phyloP scores from a whole-genome alignment of 1,140 invertebrate genomes.

The Plutomurus gul region DNA sequence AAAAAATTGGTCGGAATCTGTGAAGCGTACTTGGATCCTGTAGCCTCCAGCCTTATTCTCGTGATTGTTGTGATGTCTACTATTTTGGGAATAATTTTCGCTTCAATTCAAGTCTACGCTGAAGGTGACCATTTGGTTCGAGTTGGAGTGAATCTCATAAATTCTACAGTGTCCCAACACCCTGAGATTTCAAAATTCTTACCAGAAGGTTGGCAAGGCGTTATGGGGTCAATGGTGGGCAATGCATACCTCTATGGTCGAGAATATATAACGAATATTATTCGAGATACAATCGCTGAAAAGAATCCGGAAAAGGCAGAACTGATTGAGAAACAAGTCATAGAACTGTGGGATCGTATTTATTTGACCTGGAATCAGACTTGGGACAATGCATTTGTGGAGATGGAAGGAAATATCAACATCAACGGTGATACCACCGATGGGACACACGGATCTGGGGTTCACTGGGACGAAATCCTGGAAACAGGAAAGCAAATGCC shows the following conservation, averaged over 20 bases:
- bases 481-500: conserved; percentile 54
- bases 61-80: conserved; percentile 62
- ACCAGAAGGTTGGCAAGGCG: conserved; percentile 73
- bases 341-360: conserved; percentile 81
- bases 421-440: background rate
- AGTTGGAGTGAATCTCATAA: conserved; percentile 84
- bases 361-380: conserved; percentile 52
- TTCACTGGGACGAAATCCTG: conserved; percentile 50
- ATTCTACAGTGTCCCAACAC: conserved; percentile 85
- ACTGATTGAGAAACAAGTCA: conserved; percentile 84
- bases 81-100: conserved; percentile 63
- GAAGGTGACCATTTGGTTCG: conserved; percentile 92
- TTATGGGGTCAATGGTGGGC: conserved; percentile 83
- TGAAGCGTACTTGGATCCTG: conserved; percentile 67
- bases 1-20: conserved; percentile 65
- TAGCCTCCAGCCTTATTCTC: conserved; percentile 66
- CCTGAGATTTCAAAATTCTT: conserved; percentile 77
- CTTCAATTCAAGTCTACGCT: conserved; percentile 73
- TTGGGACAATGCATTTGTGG: conserved; percentile 43
- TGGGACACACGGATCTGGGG: background rate
- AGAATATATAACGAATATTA: conserved; percentile 78
- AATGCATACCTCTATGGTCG: conserved; percentile 86
- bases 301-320: conserved; percentile 79
- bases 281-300: conserved; percentile 76
- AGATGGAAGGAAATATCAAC: background rate